These are phyloP conservation scores for Mirza zaza DNA, from an alignment of 2,113 vertebrate genomes.

Conservation along the genomic window DNA sequence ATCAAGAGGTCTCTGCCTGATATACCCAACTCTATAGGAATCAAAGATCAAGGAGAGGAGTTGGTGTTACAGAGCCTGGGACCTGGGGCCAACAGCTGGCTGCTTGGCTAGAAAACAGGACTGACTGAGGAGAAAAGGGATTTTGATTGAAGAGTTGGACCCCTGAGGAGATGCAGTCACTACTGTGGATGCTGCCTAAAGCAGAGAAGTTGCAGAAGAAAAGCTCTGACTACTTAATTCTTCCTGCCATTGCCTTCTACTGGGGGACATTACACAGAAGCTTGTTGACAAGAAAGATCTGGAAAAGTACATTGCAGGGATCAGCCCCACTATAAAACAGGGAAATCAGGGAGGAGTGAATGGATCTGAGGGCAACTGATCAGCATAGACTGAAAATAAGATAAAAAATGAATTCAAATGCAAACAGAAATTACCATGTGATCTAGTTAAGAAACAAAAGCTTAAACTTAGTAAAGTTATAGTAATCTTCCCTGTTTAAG, in stretches of 20 bases:
- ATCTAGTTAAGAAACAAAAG: neutral
- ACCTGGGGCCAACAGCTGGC: neutral
- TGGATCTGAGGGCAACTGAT: neutral
- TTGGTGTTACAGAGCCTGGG: neutral
- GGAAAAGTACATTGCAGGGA: neutral
- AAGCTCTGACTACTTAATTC: neutral
- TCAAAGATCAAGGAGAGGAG: neutral
- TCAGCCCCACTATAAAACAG: neutral
- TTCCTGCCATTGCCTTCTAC: neutral
- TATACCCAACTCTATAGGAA: neutral
- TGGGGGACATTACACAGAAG: neutral
- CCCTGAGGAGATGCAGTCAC: neutral
- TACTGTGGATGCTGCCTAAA: neutral
- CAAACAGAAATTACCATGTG: neutral
- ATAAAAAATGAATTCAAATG: neutral
- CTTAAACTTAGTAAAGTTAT: neutral
- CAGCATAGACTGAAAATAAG: neutral
- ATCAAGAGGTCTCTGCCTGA: neutral
- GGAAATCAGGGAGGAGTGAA: neutral
- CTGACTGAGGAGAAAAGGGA: neutral
- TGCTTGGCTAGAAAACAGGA: neutral
- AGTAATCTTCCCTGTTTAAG: neutral
- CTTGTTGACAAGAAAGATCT: neutral
- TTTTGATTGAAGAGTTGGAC: neutral
- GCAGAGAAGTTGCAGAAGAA: neutral